Conservation (phyloP, 2,797 vertebrate genomes). For the Anas acuta region DNA sequence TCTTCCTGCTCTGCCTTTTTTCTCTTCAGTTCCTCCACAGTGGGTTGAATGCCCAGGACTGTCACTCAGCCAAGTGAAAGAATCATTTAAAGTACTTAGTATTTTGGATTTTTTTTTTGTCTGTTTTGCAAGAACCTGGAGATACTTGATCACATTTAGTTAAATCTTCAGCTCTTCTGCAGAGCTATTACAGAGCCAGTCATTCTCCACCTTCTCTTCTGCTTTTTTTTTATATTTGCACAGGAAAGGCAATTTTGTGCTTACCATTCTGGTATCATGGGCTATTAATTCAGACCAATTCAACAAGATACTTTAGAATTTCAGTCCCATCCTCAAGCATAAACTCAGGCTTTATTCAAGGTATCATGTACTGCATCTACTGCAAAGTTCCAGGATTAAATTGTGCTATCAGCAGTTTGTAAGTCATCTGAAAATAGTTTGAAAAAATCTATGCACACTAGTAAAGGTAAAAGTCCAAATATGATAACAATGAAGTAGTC, state of each 20-base stretch:
- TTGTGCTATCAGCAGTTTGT: neutral
- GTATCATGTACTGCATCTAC: neutral
- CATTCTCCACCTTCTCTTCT: neutral
- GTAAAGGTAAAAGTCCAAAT: neutral
- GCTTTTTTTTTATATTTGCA: neutral
- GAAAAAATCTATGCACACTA: neutral
- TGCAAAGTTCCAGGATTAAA: neutral
- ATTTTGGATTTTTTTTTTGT: neutral
- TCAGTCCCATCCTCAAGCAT: neutral
- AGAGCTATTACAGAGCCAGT: neutral
- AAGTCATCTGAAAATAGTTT: neutral
- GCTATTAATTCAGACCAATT: neutral
- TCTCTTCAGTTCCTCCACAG: neutral
- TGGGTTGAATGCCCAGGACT: neutral
- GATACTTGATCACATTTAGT: neutral
- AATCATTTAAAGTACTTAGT: neutral
- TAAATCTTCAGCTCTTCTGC: neutral
- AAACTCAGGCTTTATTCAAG: neutral
- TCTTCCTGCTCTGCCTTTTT: neutral
- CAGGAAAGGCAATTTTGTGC: neutral
- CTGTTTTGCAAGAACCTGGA: neutral
- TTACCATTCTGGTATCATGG: neutral
- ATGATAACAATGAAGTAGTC: neutral
- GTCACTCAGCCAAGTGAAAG: neutral
- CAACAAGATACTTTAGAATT: neutral